A percentile compares a stretch with the other conserved stretches of the same genome.
These are phyloP conservation scores for Cheirogaleus major DNA, from an alignment of 2,797 vertebrate genomes.

Conservation along the genomic window DNA sequence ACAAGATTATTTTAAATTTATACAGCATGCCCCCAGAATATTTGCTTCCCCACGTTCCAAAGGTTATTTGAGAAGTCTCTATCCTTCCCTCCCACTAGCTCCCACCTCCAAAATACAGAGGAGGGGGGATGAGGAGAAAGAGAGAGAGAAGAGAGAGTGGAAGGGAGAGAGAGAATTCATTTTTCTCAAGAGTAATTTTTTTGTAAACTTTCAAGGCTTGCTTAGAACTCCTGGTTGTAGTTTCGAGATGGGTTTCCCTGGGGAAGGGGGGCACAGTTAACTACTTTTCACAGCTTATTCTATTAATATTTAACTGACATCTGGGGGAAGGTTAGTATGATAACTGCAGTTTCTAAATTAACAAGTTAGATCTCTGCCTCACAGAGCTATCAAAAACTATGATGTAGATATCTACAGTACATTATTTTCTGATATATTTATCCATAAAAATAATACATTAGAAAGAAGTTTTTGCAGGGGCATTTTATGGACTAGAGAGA, in stretches of 20 bases:
- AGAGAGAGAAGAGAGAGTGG: not conserved
- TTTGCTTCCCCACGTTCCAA: not conserved
- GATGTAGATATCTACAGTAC: not conserved
- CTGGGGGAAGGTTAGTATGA: not conserved
- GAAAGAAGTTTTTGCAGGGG: not conserved
- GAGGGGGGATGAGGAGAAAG: not conserved
- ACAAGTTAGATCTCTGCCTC: not conserved
- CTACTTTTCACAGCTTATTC: not conserved
- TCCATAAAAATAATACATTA: not conserved
- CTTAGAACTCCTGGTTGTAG: not conserved
- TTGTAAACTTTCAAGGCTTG: not conserved
- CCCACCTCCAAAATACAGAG: not conserved
- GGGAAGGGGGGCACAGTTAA: not conserved
- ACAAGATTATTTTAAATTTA: conserved; percentile 46
- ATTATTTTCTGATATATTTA: conserved; percentile 36
- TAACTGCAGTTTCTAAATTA: not conserved
- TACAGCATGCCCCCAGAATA: not conserved
- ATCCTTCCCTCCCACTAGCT: not conserved
- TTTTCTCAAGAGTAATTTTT: conserved; percentile 1
- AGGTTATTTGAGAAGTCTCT: not conserved
- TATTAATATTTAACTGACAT: conserved; percentile 41
- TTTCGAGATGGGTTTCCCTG: not conserved
- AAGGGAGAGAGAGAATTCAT: not conserved
- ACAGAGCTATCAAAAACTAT: not conserved
- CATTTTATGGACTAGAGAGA: not conserved